Conservation (phyloP, 2,888 invertebrate species). For the Metacarcinus magister region DNA sequence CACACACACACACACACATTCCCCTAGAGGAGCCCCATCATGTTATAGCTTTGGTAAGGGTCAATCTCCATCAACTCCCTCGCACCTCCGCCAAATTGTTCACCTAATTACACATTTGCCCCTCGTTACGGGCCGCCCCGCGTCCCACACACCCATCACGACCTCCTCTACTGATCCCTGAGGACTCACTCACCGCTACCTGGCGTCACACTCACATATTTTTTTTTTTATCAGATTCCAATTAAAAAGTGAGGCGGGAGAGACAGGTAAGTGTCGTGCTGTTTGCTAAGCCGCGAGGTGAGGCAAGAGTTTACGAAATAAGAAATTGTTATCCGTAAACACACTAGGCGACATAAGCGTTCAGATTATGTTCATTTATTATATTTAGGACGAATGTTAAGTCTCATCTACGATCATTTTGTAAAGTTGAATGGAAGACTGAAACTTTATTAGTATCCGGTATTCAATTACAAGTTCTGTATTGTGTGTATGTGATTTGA, state of each 20-base stretch:
- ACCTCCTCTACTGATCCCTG: not conserved
- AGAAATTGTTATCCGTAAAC: not conserved
- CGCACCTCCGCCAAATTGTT: slow-evolving; percentile 4
- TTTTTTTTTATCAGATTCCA: slow-evolving; percentile 26
- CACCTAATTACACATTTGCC: slow-evolving; percentile 14
- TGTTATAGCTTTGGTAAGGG: not conserved
- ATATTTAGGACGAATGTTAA: not conserved
- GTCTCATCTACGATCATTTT: not conserved
- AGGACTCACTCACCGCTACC: not conserved
- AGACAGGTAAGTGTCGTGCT: not conserved
- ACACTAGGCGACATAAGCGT: not conserved
- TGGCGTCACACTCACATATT: not conserved
- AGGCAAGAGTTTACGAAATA: not conserved
- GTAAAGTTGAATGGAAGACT: too few relatives aligned
- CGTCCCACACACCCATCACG: not conserved
- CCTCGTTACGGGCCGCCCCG: slow-evolving; percentile 13
- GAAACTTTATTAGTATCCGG: too few relatives aligned
- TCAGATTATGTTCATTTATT: not conserved
- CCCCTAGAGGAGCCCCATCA: not conserved
- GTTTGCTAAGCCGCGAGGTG: not conserved
- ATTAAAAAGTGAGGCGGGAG: not conserved
- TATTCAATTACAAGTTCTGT: too few relatives aligned
- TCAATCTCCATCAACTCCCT: slow-evolving; percentile 13
- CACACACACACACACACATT: slow-evolving; percentile 9
- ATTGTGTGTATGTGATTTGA: not conserved